These are phyloP conservation scores for Epinephelus lanceolatus DNA, from an alignment of 2,113 vertebrate species.

Conservation along the genomic window DNA sequence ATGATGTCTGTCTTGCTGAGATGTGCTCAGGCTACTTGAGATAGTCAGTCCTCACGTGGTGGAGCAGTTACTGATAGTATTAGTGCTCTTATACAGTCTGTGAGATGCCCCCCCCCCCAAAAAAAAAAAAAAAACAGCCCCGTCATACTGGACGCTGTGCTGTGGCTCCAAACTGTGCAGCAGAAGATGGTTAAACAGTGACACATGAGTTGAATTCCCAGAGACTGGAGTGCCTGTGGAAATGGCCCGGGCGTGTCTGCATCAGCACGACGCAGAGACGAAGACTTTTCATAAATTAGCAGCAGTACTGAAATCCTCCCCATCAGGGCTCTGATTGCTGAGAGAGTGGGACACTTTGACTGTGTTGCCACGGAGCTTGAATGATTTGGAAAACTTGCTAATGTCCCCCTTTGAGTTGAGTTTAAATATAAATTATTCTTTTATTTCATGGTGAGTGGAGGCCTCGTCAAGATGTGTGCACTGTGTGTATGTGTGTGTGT, in stretches of 20 bases:
- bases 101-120: background rate
- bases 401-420: slow-evolving; percentile 19
- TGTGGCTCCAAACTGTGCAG: slow-evolving; percentile 13
- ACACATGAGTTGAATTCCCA: slow-evolving; percentile 65
- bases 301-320: slow-evolving; percentile 49
- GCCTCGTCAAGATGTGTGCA: slow-evolving; percentile 30
- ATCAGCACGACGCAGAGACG: slow-evolving; percentile 67
- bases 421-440: slow-evolving; percentile 20
- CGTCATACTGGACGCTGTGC: background rate
- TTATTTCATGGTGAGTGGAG: slow-evolving; percentile 20
- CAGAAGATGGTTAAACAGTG: slow-evolving; percentile 48
- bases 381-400: slow-evolving; percentile 39
- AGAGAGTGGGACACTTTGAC: slow-evolving; percentile 16
- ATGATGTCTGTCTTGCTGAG: slow-evolving; percentile 23
- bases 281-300: slow-evolving; percentile 71
- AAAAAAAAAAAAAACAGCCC: slow-evolving; percentile 20
- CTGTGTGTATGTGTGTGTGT: background rate
- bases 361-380: slow-evolving; percentile 21
- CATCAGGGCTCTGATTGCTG: slow-evolving; percentile 45
- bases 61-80: slow-evolving; percentile 38
- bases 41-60: slow-evolving; percentile 42
- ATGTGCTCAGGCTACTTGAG: slow-evolving; percentile 48
- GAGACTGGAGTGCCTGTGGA: slow-evolving; percentile 49
- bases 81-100: slow-evolving; percentile 46
- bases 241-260: slow-evolving; percentile 80